A percentile compares a stretch with the other conserved stretches of the same genome.
phyloP scores from a whole-genome alignment of 2,888 invertebrate species.

The Drosophila greeni region DNA sequence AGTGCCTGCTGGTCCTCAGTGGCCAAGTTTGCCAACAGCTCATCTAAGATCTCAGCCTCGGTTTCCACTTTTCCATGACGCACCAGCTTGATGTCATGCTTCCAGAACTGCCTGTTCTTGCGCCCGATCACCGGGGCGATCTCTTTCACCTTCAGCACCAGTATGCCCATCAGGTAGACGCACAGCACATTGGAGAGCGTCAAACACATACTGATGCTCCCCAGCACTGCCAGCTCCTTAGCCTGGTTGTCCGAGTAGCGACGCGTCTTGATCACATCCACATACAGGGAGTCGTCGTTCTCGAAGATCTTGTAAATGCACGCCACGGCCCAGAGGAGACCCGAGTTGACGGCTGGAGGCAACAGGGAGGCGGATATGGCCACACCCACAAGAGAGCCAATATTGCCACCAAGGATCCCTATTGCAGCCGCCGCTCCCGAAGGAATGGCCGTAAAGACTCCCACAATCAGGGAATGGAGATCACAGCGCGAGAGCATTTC shows the following conservation, averaged over 20 bases:
- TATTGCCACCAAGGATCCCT: conserved; percentile 87
- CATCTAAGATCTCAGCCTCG: conserved; percentile 74
- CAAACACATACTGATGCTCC: conserved; percentile 84
- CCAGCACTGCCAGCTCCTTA: conserved; percentile 83
- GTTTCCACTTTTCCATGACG: conserved; percentile 80
- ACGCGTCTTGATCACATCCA: conserved; percentile 78
- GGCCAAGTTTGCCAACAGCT: conserved; percentile 71
- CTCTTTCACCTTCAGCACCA: conserved; percentile 86
- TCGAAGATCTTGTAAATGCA: conserved; percentile 80
- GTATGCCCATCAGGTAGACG: conserved; percentile 84
- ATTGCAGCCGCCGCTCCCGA: conserved; percentile 89
- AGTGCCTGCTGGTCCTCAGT: conserved; percentile 66
- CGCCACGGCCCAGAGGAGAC: conserved; percentile 83
- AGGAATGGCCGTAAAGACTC: conserved; percentile 86
- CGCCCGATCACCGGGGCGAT: conserved; percentile 81
- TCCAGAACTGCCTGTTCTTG: conserved; percentile 81
- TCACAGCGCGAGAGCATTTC: conserved; percentile 85
- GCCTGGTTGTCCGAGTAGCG: conserved; percentile 82
- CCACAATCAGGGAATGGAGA: conserved; percentile 84
- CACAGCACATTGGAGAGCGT: conserved; percentile 87
- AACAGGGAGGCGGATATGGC: conserved; percentile 89
- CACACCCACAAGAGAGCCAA: conserved; percentile 88
- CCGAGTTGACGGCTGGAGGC: conserved; percentile 89
- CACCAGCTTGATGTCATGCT: conserved; percentile 82
- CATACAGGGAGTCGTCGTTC: conserved; percentile 78